phyloP scores from a whole-genome alignment of 64 coral and sea anemone genomes.

The Actinia equina region DNA sequence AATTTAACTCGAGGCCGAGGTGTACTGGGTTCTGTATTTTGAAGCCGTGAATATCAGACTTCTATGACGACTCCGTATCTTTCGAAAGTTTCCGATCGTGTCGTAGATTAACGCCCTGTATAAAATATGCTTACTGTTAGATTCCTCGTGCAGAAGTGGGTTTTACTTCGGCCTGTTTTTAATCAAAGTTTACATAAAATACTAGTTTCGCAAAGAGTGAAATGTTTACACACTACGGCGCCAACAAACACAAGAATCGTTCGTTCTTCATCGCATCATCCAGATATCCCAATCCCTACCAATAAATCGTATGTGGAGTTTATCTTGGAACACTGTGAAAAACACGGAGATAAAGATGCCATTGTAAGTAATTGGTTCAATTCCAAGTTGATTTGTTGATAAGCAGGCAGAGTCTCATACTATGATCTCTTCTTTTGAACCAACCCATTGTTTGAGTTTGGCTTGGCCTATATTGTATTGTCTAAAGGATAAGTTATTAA shows the following conservation, averaged over 20 bases:
- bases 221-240: neutral
- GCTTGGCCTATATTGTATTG: too few species aligned
- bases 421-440: too few species aligned
- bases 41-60: too few species aligned
- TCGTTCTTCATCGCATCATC: neutral
- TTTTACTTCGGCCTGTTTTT: neutral
- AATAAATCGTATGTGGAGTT: conserved; percentile 18
- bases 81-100: too few species aligned
- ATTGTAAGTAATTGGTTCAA: conserved; percentile 1
- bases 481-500: too few species aligned
- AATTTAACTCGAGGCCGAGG: too few species aligned
- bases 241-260: neutral
- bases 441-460: too few species aligned
- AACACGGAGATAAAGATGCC: conserved; percentile 9
- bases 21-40: too few species aligned
- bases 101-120: too few species aligned
- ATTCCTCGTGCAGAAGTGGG: neutral
- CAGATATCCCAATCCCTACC: neutral
- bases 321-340: conserved; percentile 7
- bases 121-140: neutral
- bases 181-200: neutral
- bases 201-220: neutral
- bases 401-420: too few species aligned
- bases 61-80: too few species aligned
- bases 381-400: neutral